Conservation (phyloP, 2,113 vertebrate species). For the Microtus oregoni region DNA sequence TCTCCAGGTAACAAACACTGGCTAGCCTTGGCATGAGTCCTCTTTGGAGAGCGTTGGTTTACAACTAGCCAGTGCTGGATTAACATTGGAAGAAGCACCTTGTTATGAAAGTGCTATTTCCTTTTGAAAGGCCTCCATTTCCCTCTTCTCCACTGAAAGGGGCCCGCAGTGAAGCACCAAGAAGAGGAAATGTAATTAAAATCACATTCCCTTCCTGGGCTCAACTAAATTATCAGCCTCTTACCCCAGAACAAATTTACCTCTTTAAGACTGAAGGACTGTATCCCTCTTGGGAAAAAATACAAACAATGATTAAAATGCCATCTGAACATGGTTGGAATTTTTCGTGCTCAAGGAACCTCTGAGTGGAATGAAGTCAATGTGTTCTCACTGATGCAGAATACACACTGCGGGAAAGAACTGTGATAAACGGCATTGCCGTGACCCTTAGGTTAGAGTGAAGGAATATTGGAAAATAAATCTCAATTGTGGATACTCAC, state of each 20-base stretch:
- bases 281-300: slow-evolving; percentile 61
- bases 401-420: slow-evolving; percentile 69
- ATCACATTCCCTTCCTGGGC: slow-evolving; percentile 52
- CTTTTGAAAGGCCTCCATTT: background rate
- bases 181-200: slow-evolving; percentile 68
- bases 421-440: slow-evolving; percentile 66
- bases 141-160: background rate
- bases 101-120: slow-evolving; percentile 12
- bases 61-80: background rate
- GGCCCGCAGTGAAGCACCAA: background rate
- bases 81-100: slow-evolving; percentile 47
- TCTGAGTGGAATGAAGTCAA: slow-evolving; percentile 63
- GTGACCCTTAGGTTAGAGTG: slow-evolving; percentile 73
- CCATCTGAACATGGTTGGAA: slow-evolving; percentile 59
- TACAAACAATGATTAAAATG: slow-evolving; percentile 72
- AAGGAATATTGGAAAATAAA: slow-evolving; percentile 76
- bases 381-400: slow-evolving; percentile 57
- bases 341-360: slow-evolving; percentile 72
- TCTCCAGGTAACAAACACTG: background rate
- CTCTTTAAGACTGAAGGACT: slow-evolving; percentile 55
- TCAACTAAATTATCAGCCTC: slow-evolving; percentile 67
- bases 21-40: background rate
- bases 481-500: slow-evolving; percentile 89
- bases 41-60: slow-evolving; percentile 3
- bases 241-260: slow-evolving; percentile 70